Base-by-base conservation (phyloP, 2,113 vertebrate species). In the Odobenus rosmarus region DNA sequence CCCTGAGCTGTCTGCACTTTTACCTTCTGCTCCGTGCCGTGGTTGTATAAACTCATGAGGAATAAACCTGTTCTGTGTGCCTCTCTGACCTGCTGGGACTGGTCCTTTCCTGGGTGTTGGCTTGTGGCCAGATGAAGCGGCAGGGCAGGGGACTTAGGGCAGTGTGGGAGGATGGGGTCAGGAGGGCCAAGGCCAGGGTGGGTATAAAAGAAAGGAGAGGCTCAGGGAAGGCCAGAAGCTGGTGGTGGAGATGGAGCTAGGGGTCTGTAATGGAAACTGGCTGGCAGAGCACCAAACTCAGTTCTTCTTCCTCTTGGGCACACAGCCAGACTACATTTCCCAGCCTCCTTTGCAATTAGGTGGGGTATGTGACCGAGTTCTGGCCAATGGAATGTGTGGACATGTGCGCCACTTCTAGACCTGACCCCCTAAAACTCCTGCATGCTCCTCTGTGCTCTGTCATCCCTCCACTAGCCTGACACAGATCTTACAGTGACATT, bases 41-140 rank as follows among this genome's bases (percentile, higher is more conserved):
- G 6, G 92, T 97, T 88, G 46, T 97, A n/a, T 96, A 97, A 96
- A 62, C 96, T 96, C 24, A 24, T 39, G 49, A 96, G 93, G 98
- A 98, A 96, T 96, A 97, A 98, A 97, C 62, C 89, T 64, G 72
- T 81, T 95, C 51, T 97, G 84, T 98, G 55, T 71, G 97, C 97
- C 89, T 98, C 98, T 90, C 93, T 88, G 31, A 92, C 33, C 85
- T 76, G 85, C 55, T 26, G 53, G 28, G 67, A 94, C 93, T 97
- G 51, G 51, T 86, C 31, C 67, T 77, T 96, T 86, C 72, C 88
- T 87, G 49, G 39, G 76, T 53, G 16, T 74, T 23, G 8, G 23
- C 71, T 36, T 79, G 69, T 57, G 49, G 24, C 59, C 26, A 77
- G 62, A 33, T 33, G 80, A 84, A 93, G 69, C 71, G 55, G 33